Evolutionary conservation across 2,113 vertebrate species (phyloP).

Genomic region (Eubucco bourcierii): DNA sequence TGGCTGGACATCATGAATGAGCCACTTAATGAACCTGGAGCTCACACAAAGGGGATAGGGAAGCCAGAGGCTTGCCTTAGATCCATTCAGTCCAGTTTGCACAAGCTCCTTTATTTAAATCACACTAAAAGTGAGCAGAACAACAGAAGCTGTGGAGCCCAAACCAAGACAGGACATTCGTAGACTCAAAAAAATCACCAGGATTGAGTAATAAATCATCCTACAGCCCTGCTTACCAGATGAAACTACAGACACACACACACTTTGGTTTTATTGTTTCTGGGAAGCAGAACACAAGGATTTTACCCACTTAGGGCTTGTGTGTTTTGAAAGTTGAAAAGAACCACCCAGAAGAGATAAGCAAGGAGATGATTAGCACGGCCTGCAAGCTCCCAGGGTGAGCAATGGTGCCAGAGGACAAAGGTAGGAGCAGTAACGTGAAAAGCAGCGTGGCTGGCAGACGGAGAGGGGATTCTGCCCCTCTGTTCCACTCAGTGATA

Average conservation of each 20-base stretch:
- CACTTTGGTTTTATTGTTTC: background rate
- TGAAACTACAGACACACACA: background rate
- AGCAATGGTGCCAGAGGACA: background rate
- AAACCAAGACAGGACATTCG: background rate
- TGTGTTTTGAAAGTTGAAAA: background rate
- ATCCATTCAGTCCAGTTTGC: background rate
- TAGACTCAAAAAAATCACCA: accelerated
- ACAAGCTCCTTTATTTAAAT: too few relatives aligned
- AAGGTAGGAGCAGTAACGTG: background rate
- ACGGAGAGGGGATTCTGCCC: too few relatives aligned
- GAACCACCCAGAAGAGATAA: background rate
- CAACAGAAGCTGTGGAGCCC: background rate
- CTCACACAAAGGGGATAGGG: background rate
- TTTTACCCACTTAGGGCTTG: background rate
- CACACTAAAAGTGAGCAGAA: background rate
- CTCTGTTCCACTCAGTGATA: too few relatives aligned
- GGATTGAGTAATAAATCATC: background rate
- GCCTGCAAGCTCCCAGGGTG: background rate
- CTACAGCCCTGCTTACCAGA: accelerated
- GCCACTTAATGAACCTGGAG: background rate
- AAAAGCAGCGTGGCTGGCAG: too few relatives aligned
- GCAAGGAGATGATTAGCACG: accelerated
- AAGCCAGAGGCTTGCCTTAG: background rate
- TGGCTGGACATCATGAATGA: background rate
- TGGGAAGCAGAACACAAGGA: accelerated